These are phyloP conservation scores for Aphyosemion australe DNA, from an alignment of 2,113 vertebrate species.

Conservation along the genomic window DNA sequence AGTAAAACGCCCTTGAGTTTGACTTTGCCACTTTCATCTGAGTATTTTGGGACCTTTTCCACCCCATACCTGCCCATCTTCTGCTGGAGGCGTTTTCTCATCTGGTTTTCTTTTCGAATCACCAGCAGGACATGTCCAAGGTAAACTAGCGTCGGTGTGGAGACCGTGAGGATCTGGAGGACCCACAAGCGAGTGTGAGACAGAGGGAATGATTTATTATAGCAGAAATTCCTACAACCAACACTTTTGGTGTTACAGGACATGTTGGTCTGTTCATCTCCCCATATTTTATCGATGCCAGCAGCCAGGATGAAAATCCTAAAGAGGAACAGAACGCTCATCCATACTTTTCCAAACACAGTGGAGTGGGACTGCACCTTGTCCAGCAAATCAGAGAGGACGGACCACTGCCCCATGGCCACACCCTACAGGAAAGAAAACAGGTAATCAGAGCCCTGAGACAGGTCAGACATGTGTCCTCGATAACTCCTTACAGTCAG, in stretches of 20 bases:
- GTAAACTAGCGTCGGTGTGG: slow-evolving; percentile 71
- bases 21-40: slow-evolving; percentile 82
- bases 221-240: slow-evolving; percentile 73
- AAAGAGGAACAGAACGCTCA: slow-evolving; percentile 77
- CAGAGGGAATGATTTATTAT: slow-evolving; percentile 70
- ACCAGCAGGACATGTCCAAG: slow-evolving; percentile 74
- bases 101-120: slow-evolving; percentile 74
- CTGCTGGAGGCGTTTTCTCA: slow-evolving; percentile 68
- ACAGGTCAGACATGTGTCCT: too few relatives aligned
- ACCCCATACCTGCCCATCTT: slow-evolving; percentile 26
- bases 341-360: slow-evolving; percentile 76
- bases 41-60: slow-evolving; percentile 74
- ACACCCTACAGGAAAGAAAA: slow-evolving; percentile 3
- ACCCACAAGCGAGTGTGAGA: slow-evolving; percentile 80
- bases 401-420: slow-evolving; percentile 76
- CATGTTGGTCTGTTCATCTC: slow-evolving; percentile 75
- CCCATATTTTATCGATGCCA: slow-evolving; percentile 76
- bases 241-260: slow-evolving; percentile 66
- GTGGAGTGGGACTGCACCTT: slow-evolving; percentile 79
- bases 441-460: too few relatives aligned
- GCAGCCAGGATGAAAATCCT: slow-evolving; percentile 75
- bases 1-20: slow-evolving; percentile 86
- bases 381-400: slow-evolving; percentile 73
- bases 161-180: slow-evolving; percentile 77
- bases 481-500: too few relatives aligned